Conservation (phyloP, 1,140 invertebrate genomes). For the Drosophila carrolli region DNA sequence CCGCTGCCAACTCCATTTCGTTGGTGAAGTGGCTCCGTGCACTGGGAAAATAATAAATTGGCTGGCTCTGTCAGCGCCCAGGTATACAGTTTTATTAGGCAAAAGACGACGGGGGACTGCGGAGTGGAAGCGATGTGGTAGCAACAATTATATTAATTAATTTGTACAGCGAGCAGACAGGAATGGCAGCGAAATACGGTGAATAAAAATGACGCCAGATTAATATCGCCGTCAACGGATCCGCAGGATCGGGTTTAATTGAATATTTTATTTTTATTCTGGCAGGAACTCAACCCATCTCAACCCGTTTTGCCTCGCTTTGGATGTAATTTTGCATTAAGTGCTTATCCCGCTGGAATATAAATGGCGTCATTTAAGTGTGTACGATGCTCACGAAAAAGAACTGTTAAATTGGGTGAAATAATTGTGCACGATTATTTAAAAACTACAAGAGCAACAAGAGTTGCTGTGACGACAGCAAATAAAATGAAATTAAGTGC, state of each 20-base stretch:
- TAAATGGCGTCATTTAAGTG: conserved; percentile 81
- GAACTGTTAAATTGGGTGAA: conserved; percentile 81
- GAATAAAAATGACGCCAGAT: conserved; percentile 68
- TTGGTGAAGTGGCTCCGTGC: conserved; percentile 25
- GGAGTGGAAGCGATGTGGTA: conserved; percentile 37
- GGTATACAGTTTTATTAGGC: conserved; percentile 63
- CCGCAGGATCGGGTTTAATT: conserved; percentile 72
- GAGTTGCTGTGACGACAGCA: conserved; percentile 52
- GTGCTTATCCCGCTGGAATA: conserved; percentile 78
- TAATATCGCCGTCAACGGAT: conserved; percentile 77
- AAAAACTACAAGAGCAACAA: conserved; percentile 51
- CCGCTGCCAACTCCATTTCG: conserved; percentile 1
- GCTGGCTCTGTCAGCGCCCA: conserved; percentile 20
- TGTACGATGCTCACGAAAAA: conserved; percentile 51
- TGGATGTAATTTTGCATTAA: conserved; percentile 77
- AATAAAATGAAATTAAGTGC: conserved; percentile 80
- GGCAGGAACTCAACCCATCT: conserved; percentile 26
- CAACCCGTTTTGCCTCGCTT: conserved; percentile 16
- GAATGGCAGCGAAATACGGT: conserved; percentile 10
- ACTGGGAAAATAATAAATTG: conserved; percentile 68
- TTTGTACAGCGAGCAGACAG: conserved; percentile 49
- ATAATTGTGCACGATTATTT: conserved; percentile 80
- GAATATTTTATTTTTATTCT: conserved; percentile 78
- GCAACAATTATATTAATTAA: conserved; percentile 79
- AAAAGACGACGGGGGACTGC: neutral